These are phyloP conservation scores for Muschampia plurimacula DNA, from an alignment of 2,888 invertebrate genomes.

Conservation along the genomic window DNA sequence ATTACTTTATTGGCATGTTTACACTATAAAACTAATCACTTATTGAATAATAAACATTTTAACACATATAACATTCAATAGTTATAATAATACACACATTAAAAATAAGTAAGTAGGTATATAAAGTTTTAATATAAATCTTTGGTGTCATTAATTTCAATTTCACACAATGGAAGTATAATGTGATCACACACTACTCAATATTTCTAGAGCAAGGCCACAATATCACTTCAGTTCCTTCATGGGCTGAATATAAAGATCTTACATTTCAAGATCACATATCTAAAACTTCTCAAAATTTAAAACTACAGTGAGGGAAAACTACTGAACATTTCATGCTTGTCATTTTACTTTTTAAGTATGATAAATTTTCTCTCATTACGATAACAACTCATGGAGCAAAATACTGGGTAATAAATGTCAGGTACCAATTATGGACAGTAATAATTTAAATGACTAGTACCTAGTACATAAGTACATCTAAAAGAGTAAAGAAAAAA, in stretches of 20 bases:
- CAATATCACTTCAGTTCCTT: slow-evolving; percentile 67
- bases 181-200: slow-evolving; percentile 42
- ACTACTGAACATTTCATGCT: background rate
- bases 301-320: background rate
- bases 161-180: slow-evolving; percentile 65
- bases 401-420: slow-evolving; percentile 1
- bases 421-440: slow-evolving; percentile 21
- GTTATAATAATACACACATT: slow-evolving; percentile 20
- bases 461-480: background rate
- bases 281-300: slow-evolving; percentile 17
- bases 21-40: background rate
- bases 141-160: slow-evolving; percentile 28
- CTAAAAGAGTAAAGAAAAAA: background rate
- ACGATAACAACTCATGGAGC: background rate
- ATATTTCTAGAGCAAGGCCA: slow-evolving; percentile 64
- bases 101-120: slow-evolving; percentile 25
- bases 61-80: slow-evolving; percentile 23
- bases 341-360: slow-evolving; percentile 12
- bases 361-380: slow-evolving; percentile 28
- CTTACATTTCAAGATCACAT: slow-evolving; percentile 29
- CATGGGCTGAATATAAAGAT: slow-evolving; percentile 30
- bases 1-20: slow-evolving; percentile 7
- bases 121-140: slow-evolving; percentile 25
- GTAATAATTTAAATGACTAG: slow-evolving; percentile 8
- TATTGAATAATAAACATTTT: background rate